Evolutionary conservation across 2,113 vertebrate species (phyloP), one percentile per base, ranked within the genome.

Genomic region (Willisornis vidua): DNA sequence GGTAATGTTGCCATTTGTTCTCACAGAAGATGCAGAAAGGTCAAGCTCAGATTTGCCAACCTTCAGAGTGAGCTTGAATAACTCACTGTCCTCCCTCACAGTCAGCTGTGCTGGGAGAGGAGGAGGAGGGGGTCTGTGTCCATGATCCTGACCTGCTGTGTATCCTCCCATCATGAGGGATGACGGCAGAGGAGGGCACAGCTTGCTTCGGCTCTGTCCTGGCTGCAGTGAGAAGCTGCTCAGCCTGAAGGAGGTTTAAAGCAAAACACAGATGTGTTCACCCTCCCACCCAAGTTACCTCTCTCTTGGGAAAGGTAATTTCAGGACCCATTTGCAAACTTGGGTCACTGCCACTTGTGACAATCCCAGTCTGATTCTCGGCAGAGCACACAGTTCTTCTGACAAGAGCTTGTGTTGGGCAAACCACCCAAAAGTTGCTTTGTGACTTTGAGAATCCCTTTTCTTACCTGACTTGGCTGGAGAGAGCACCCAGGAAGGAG

Each of bases 401-500:
- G 35, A 12, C 28, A 18, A 80, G 46, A 90, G 61, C 51, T 25
- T n/a, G 59, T 33, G 45, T 13, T 31, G 82, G 48, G 41, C 24
- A 82, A 13, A 91, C 51, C 2, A n/a, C 19, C 57, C 13, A 0
- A 8, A n/a, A 52, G 48, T 28, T 67, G 35, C 33, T 81, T 15
- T 59, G 35, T 37, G 73, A 33, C 39, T 94, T 78, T 37, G 57
- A 13, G 25, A 41, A 25, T 31, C 31, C 31, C 14, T 81, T 87
- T 81, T 43, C 41, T 48, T 16, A 14, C 14, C 67, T 37, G 25
- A 10, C 31, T 31, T 85, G 2, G 0, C 41, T 52, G 67, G 8
- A 54, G 65, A 18, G n/a, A 72, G 14, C 62, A 2, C 11, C 16
- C 0, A 0, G 15, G 58, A 61, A 26, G 0, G 2, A 80, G 48